phyloP scores from a whole-genome alignment of 2,797 vertebrate genomes.

The Ceryle rudis region DNA sequence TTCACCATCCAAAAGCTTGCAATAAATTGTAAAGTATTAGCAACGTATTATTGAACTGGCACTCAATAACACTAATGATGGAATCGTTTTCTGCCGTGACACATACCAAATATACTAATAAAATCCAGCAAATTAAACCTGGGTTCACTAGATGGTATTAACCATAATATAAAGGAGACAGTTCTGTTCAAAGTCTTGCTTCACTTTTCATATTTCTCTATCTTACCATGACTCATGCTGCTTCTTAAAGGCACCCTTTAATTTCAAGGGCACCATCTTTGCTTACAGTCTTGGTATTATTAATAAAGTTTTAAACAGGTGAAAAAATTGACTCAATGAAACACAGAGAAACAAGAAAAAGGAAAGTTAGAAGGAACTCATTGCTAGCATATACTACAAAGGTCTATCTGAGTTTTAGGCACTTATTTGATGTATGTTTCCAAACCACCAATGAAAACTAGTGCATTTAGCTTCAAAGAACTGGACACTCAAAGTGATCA shows the following conservation, averaged over 20 bases:
- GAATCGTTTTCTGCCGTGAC: constrained; percentile 6
- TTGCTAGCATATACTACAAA: neutral
- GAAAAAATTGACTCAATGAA: neutral
- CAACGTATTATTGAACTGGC: neutral
- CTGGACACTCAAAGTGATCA: neutral
- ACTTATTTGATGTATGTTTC: neutral
- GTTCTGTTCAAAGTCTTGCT: neutral
- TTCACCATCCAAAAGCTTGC: neutral
- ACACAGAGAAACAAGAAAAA: neutral
- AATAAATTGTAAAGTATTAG: neutral
- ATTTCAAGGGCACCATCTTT: neutral
- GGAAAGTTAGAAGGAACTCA: neutral
- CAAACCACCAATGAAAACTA: neutral
- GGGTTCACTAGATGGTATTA: neutral
- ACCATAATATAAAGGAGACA: neutral
- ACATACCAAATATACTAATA: constrained; percentile 4
- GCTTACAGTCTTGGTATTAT: neutral
- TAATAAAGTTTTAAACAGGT: neutral
- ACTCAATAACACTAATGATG: neutral
- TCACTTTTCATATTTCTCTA: neutral
- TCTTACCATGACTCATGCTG: neutral
- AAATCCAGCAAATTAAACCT: constrained; percentile 3
- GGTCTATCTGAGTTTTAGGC: neutral
- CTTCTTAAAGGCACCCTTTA: neutral
- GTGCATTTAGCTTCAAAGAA: neutral